Percentiles rank a stretch among this genome's conserved stretches.
phyloP scores from a whole-genome alignment of 2,888 invertebrate genomes.

The Hemithea aestivaria region DNA sequence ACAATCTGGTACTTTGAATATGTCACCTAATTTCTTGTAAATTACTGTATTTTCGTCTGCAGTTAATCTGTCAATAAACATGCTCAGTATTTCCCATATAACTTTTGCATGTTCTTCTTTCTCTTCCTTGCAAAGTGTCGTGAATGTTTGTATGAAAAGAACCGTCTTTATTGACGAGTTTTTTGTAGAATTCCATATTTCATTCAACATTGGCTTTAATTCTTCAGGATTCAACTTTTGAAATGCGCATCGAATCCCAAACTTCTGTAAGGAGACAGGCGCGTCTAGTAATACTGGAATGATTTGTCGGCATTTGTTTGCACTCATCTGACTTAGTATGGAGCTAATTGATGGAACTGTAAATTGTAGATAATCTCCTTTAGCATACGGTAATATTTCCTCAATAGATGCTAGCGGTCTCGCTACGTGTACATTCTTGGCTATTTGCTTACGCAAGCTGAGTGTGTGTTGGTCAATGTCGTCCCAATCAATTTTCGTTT shows the following conservation, averaged over 20 bases:
- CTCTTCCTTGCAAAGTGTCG: conserved; percentile 37
- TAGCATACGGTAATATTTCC: conserved; percentile 47
- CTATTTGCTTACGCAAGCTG: conserved; percentile 48
- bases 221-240: conserved; percentile 38
- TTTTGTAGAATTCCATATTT: conserved; percentile 44
- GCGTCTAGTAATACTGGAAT: conserved; percentile 41
- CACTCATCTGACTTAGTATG: conserved; percentile 45
- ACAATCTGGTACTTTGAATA: conserved; percentile 29
- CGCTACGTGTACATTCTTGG: conserved; percentile 47
- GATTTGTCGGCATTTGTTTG: conserved; percentile 29
- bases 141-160: conserved; percentile 39
- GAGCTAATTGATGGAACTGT: conserved; percentile 51
- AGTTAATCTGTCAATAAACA: conserved; percentile 44
- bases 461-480: conserved; percentile 39
- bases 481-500: conserved; percentile 49
- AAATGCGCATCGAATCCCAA: conserved; percentile 41
- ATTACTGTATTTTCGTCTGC: conserved; percentile 42
- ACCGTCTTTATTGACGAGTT: conserved; percentile 42
- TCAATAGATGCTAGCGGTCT: conserved; percentile 48
- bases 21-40: conserved; percentile 34
- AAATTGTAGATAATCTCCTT: conserved; percentile 59
- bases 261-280: conserved; percentile 50
- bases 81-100: conserved; percentile 39
- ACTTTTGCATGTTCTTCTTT: conserved; percentile 27
- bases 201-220: conserved; percentile 33